Conservation (phyloP, 2,113 vertebrate genomes). For the Pituophis catenifer region DNA sequence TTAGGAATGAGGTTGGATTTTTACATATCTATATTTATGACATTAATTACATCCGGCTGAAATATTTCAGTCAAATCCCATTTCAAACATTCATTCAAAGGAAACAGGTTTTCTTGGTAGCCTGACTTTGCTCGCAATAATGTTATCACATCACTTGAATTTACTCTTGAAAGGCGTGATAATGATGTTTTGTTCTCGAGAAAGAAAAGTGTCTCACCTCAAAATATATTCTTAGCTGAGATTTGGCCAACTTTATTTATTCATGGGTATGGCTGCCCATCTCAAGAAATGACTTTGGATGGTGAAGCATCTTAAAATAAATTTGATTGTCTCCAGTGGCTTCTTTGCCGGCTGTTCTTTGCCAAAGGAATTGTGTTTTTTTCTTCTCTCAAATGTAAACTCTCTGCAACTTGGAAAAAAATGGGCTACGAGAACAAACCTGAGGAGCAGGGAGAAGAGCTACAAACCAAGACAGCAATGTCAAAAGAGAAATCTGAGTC, state of each 20-base stretch:
- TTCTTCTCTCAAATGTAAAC: background rate
- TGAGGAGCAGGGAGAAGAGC: background rate
- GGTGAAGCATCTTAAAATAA: background rate
- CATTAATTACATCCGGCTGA: background rate
- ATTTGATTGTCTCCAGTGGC: background rate
- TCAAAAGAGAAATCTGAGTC: background rate
- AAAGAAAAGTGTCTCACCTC: background rate
- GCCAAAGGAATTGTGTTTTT: background rate
- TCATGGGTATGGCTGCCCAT: background rate
- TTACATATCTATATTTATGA: background rate
- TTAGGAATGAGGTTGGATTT: background rate
- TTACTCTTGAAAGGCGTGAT: background rate
- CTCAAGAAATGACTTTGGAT: background rate
- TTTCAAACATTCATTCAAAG: background rate
- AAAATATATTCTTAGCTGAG: background rate
- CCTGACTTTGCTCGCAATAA: background rate
- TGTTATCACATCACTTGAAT: background rate
- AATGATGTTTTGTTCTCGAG: background rate
- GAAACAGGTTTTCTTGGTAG: background rate
- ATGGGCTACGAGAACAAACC: background rate
- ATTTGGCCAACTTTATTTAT: background rate
- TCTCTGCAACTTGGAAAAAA: slow-evolving; percentile 40
- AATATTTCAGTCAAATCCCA: background rate
- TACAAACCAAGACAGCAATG: background rate
- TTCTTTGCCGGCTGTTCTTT: background rate